phyloP scores from a whole-genome alignment of 2,113 vertebrate species.

The Gnathonemus longibarbis region DNA sequence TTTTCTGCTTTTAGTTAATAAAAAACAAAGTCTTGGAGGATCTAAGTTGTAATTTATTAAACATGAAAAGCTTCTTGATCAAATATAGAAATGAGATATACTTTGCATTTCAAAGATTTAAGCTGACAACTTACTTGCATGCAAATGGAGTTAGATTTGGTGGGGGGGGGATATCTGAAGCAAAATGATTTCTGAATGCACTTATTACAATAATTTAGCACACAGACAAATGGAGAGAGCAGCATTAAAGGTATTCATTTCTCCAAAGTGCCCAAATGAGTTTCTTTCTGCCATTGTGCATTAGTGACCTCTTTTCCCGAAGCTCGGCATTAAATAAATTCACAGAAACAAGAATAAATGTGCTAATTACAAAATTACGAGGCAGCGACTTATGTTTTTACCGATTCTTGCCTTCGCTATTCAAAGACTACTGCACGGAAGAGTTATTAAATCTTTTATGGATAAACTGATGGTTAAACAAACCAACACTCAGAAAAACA shows the following conservation, averaged over 20 bases:
- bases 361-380: slow-evolving; percentile 85
- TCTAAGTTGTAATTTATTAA: slow-evolving; percentile 96
- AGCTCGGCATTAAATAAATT: slow-evolving; percentile 78
- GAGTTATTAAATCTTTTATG: slow-evolving; percentile 78
- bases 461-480: slow-evolving; percentile 77
- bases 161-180: slow-evolving; percentile 86
- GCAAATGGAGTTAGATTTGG: slow-evolving; percentile 88
- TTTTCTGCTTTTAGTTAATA: slow-evolving; percentile 83
- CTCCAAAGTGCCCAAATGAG: slow-evolving; percentile 84
- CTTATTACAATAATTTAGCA: slow-evolving; percentile 87
- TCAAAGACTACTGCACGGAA: slow-evolving; percentile 74
- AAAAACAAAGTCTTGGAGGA: slow-evolving; percentile 94
- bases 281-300: slow-evolving; percentile 82
- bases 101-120: slow-evolving; percentile 95
- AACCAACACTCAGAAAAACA: slow-evolving; percentile 47
- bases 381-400: slow-evolving; percentile 79
- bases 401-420: slow-evolving; percentile 60
- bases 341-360: slow-evolving; percentile 83
- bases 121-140: slow-evolving; percentile 90
- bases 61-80: slow-evolving; percentile 94
- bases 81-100: slow-evolving; percentile 95
- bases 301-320: slow-evolving; percentile 76
- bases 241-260: slow-evolving; percentile 85
- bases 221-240: slow-evolving; percentile 81
- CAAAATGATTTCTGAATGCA: slow-evolving; percentile 85